Base-by-base conservation (phyloP, 2,113 vertebrate genomes). In the Oriolus oriolus region DNA sequence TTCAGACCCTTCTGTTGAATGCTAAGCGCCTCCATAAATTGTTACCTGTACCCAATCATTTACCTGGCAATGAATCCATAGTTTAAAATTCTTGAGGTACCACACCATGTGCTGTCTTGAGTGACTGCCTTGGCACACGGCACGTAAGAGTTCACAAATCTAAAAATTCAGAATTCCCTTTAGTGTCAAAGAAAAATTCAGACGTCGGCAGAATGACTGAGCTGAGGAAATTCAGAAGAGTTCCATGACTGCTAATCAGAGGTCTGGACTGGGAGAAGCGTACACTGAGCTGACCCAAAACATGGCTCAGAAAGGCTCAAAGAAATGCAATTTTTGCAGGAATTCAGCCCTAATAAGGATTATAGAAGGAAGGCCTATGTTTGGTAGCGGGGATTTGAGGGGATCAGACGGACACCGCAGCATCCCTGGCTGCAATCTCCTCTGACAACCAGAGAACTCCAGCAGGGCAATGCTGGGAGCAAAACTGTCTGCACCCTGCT, bases 201-300 rank as follows among this genome's bases (percentile, higher is more conserved):
- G n/a, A 39, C 1, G 2, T 4, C 9, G 4, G 10, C 7, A 54
- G 47, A 41, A 73, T 18, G 44, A 66, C 0, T n/a, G 37, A 60
- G 41, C 37, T 18, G 28, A 33, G 13, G 59, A 92, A 94, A 77
- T 24, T 45, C 47, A 78, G 41, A 17, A 79, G 15, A 5, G 64
- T 56, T 85, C 60, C 61, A 31, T 23, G 53, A 49, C 30, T 75
- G 28, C 24, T 56, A 12, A 60, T 42, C 8, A 9, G 68, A 77
- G 52, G 73, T 9, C 21, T 71, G n/a, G 22, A 22, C 45, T 44
- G 35, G 59, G 70, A 74, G 23, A 59, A 70, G 6, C 22, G 33
- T 47, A 6, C 63, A 13, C 31, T 73, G 49, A 79, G 33, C 44
- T 56, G 61, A 80, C 69, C 68, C 17, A 81, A 65, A 82, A 35